A percentile compares a stretch with the other conserved stretches of the same genome.
These are phyloP conservation scores for Drosophila cardini DNA, from an alignment of 1,140 invertebrate species.

Conservation along the genomic window DNA sequence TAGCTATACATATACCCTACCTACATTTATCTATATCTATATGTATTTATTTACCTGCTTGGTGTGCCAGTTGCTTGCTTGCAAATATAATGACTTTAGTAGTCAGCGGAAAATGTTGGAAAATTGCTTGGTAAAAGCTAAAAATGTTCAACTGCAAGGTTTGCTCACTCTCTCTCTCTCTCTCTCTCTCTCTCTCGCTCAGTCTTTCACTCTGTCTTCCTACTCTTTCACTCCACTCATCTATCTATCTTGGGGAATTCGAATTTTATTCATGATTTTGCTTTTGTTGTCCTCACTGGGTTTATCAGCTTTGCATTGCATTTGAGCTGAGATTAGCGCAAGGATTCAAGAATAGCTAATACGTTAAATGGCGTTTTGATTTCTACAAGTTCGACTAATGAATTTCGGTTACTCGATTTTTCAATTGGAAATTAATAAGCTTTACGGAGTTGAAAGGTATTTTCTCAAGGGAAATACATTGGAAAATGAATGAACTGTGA, in stretches of 20 bases:
- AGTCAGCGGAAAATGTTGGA: constrained; percentile 82
- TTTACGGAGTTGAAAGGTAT: not conserved
- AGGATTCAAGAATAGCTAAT: constrained; percentile 51
- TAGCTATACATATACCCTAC: not conserved
- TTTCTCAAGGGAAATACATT: no score
- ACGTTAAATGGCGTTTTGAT: constrained; percentile 68
- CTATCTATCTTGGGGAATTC: constrained; percentile 13
- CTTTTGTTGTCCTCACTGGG: constrained; percentile 22
- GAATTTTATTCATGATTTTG: constrained; percentile 29
- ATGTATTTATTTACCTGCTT: constrained; percentile 44
- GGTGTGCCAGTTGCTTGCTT: constrained; percentile 61
- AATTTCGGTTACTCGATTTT: constrained; percentile 24
- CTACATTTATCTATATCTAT: constrained; percentile 15
- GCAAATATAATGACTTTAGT: constrained; percentile 83
- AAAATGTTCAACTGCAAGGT: constrained; percentile 55
- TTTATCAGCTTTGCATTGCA: constrained; percentile 80
- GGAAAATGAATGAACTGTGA: not conserved
- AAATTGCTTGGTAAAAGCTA: constrained; percentile 72
- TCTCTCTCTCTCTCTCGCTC: constrained; percentile 44
- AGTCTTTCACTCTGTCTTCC: constrained; percentile 16
- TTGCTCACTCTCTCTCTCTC: constrained; percentile 4
- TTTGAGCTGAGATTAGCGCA: constrained; percentile 76
- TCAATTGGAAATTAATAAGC: constrained; percentile 71
- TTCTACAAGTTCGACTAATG: constrained; percentile 40
- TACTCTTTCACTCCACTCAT: not conserved